phyloP scores from a whole-genome alignment of 2,888 invertebrate species.

The Dysmachus trigonus region DNA sequence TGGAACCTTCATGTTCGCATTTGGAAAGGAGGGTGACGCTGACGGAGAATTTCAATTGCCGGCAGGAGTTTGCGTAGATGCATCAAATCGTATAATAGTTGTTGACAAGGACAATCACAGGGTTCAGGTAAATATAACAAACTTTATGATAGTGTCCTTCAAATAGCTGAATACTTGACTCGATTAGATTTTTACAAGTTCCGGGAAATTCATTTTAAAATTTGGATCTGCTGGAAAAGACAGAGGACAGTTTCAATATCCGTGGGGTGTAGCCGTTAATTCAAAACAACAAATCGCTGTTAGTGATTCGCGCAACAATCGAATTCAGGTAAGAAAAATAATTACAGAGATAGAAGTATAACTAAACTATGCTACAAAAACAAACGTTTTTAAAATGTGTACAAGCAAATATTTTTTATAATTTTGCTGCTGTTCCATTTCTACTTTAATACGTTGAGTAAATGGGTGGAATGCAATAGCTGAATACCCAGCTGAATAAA shows the following conservation, averaged over 20 bases:
- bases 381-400: too few relatives aligned
- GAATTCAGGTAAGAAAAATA: conserved; percentile 64
- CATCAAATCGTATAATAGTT: conserved; percentile 83
- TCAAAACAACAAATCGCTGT: conserved; percentile 82
- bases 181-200: conserved; percentile 73
- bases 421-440: too few relatives aligned
- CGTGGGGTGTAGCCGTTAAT: conserved; percentile 95
- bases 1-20: conserved; percentile 76
- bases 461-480: too few relatives aligned
- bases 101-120: conserved; percentile 98
- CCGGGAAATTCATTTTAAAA: conserved; percentile 80
- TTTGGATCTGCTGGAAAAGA: conserved; percentile 91
- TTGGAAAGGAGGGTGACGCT: conserved; percentile 81
- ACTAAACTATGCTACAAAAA: too few relatives aligned
- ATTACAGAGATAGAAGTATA: not conserved
- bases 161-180: not conserved
- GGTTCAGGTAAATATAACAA: conserved; percentile 69
- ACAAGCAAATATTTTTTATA: too few relatives aligned
- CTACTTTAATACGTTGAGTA: too few relatives aligned
- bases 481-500: too few relatives aligned
- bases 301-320: conserved; percentile 92
- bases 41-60: conserved; percentile 92
- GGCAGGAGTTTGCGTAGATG: conserved; percentile 87
- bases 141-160: not conserved
- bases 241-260: conserved; percentile 93